phyloP scores from a whole-genome alignment of 2,113 vertebrate species.

The Argyrosomus japonicus region DNA sequence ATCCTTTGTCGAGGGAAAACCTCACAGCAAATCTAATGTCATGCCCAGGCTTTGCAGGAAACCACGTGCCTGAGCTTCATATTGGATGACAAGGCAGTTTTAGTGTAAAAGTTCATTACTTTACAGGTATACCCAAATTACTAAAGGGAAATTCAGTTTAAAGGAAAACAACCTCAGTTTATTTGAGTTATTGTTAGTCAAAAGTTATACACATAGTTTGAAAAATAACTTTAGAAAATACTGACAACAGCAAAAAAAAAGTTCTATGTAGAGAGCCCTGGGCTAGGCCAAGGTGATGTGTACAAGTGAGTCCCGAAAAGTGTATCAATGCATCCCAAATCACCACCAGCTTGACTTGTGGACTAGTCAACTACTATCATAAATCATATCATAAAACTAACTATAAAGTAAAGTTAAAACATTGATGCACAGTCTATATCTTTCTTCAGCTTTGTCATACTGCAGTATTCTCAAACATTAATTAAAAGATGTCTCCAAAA shows the following conservation, averaged over 20 bases:
- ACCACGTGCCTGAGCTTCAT: neutral
- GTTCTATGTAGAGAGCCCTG: neutral
- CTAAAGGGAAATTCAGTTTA: neutral
- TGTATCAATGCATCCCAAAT: no score
- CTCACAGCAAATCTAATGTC: neutral
- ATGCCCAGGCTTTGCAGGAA: neutral
- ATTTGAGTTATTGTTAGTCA: neutral
- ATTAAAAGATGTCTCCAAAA: neutral
- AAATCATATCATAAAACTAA: no score
- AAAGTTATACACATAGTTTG: neutral
- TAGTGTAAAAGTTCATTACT: neutral
- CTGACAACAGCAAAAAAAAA: no score
- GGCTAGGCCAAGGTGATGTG: neutral
- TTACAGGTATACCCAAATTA: neutral
- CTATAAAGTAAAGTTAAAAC: no score
- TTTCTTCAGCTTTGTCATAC: neutral
- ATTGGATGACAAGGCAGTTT: neutral
- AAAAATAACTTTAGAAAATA: neutral
- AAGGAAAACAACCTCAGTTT: neutral
- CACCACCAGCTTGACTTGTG: no score
- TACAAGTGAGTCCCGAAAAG: neutral
- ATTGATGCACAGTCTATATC: neutral
- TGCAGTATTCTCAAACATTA: neutral
- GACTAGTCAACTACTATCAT: no score
- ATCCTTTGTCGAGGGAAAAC: conserved; percentile 13